Evolutionary conservation across 2,888 invertebrate species (phyloP).

Genomic region (Volucella zonaria): DNA sequence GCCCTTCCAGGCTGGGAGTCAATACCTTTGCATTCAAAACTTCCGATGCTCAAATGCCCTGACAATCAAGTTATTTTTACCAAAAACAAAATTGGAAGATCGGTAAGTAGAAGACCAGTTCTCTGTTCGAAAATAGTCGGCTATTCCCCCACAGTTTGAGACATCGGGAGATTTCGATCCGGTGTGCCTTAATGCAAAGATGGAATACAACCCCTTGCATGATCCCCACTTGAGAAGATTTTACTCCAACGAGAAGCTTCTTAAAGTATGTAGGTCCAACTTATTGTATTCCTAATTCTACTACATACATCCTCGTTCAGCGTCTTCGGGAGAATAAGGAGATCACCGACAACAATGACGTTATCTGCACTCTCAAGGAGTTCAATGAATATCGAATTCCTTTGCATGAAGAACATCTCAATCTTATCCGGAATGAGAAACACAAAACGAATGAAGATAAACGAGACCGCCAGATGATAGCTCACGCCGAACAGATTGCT

Average conservation of each 20-base stretch:
- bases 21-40: constrained; percentile 80
- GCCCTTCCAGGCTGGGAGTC: constrained; percentile 81
- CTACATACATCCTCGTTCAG: constrained; percentile 79
- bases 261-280: constrained; percentile 75
- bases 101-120: constrained; percentile 74
- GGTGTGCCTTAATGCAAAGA: constrained; percentile 77
- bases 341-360: constrained; percentile 85
- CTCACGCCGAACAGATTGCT: constrained; percentile 80
- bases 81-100: constrained; percentile 81
- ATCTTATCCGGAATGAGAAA: constrained; percentile 83
- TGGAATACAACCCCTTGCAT: constrained; percentile 85
- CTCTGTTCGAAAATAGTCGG: too few species aligned
- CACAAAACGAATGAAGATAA: constrained; percentile 78
- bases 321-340: constrained; percentile 84
- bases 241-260: constrained; percentile 82
- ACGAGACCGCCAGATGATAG: constrained; percentile 78
- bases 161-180: constrained; percentile 79
- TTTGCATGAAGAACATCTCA: constrained; percentile 84
- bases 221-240: constrained; percentile 85
- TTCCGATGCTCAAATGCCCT: constrained; percentile 82
- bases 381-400: constrained; percentile 87
- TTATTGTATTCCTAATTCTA: background rate
- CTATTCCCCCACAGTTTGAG: constrained; percentile 75
- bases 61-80: constrained; percentile 81
- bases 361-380: constrained; percentile 86